Base-by-base conservation (phyloP, 2,797 vertebrate genomes). In the Tragelaphus eurycerus region DNA sequence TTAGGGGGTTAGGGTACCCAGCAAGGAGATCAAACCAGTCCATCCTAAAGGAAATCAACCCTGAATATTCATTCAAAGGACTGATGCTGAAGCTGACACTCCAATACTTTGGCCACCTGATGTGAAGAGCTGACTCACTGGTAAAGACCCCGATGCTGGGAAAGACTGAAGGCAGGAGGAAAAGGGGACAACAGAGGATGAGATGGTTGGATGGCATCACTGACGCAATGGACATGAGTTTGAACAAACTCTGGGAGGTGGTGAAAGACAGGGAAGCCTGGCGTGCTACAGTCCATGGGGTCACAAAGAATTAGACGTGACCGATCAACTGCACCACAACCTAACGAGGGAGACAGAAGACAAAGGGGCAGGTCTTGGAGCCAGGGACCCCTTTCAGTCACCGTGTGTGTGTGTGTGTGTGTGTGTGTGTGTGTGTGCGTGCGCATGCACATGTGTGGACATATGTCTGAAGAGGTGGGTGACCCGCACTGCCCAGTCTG, bases 391-490 rank as follows among this genome's bases (percentile, higher is more conserved):
- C n/a, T 67, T 23, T 17, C 25, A 6, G 7, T 17, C 23, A 54
- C 27, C 2, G n/a, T 48, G 4, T 48, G 74, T 16, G 7, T 8
- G 3, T 10, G 31, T 19, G 14, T 3, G 2, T 3, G 25, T 11
- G 23, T 48, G 46, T 48, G 46, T 38, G 38, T 38, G 38, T 38
- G 38, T 34, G 34, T 34, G 34, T n/a, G n/a, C n/a, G n/a, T n/a
- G n/a, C 2, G 46, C 2, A 0, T 2, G 1, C 9, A 0, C 1
- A 21, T 1, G 17, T 1, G 9, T 9, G 15, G 10, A 23, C 0
- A 1, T 83, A 4, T 54, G 34, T 27, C 60, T 25, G 8, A n/a
- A 15, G 11, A 74, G 34, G 64, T 21, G 64, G 12, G 86, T 5
- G 46, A 50, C 76, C 46, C 4, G 0, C 21, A 14, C 71, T 46